Base-by-base conservation (phyloP, 2,113 vertebrate genomes). In the Siniperca chuatsi region DNA sequence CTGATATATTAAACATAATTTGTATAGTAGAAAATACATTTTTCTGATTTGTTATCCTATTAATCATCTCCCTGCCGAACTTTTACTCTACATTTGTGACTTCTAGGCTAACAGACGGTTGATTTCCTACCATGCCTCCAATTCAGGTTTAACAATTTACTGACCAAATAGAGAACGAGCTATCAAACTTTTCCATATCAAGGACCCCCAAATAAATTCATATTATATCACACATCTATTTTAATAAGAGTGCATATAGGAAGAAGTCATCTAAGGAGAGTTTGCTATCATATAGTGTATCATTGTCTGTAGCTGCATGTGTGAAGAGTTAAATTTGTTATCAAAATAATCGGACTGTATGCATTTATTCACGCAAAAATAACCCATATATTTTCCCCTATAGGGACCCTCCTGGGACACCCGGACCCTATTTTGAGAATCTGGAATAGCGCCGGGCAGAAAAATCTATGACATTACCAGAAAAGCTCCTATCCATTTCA, bases 391-490 rank as follows among this genome's bases (percentile, higher is more conserved):
- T 35, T 33, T 42, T 4, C 57, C 54, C 11, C 64, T 15, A 18
- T 10, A 37, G 13, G 21, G 58, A 80, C 72, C 70, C 74, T 33
- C 40, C 12, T 12, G 52, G 33, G 66, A 60, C 70, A 20, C n/a
- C 18, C 25, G 12, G 69, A 80, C 69, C 72, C 2, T 70, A 81
- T 78, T 35, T 62, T 73, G 69, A 83, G 64, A 72, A 74, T 62
- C 78, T 74, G 6, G 20, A 64, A 48, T 10, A 54, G 40, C 65
- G 10, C 65, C 9, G 15, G 6, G 25, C 29, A 44, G 29, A 58
- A 65, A 73, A 83, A 88, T 88, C 65, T 76, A 75, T 85, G 61
- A 8, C 23, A 78, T 74, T 82, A 75, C 10, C 48, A 25, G 85
- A 77, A 12, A 29, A 46, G 85, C 64, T 70, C 23, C 18, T 40